Evolutionary conservation across 2,888 invertebrate genomes (phyloP), one percentile per base, ranked within the genome.

Genomic region (Apamea crenata): DNA sequence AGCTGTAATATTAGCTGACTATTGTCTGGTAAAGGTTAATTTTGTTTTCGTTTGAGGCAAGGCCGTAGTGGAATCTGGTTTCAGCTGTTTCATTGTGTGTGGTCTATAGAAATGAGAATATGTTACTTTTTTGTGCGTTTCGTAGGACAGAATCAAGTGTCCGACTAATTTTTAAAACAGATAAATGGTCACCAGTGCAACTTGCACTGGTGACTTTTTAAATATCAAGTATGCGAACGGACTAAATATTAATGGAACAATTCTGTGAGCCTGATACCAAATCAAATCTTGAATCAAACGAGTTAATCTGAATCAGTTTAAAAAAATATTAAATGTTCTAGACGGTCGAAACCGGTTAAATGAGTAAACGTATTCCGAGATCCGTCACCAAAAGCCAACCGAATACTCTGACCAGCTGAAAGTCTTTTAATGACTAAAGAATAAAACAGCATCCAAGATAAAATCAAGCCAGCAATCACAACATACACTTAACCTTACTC

Each of bases 11-110:
- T 86, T 82, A 83, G 36, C 25, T 8, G 44, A 66, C 44, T 77
- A 83, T 84, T 84, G 87, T 78, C 16, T 50, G 65, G 6, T 65
- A 65, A 74, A 84, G 87, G 83, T 86, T 59, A 83, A 70, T 56
- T 56, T 70, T 76, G 72, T 77, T 66, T 61, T 77, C 65, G 12
- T 85, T 82, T 59, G 18, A 14, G 21, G 36, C 81, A 85, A 80
- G 85, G 80, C 79, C 65, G 32, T 0, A 29, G 40, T 67, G 72
- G 56, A 65, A 40, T 85, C 10, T 56, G 18, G 66, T 79, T 70
- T n/a, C n/a, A 21, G 36, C 1, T 16, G 32, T 25, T 65, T n/a
- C 5, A 29, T 18, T 2, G 16, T 40, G 8, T 56, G 21, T 32
- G 32, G 40, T 56, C 25, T 47, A 47, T 16, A 47, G 16, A 16